Evolutionary conservation across 1,140 invertebrate genomes (phyloP), one percentile per base, ranked within the genome.

Genomic region (Scaptomyza hsui): DNA sequence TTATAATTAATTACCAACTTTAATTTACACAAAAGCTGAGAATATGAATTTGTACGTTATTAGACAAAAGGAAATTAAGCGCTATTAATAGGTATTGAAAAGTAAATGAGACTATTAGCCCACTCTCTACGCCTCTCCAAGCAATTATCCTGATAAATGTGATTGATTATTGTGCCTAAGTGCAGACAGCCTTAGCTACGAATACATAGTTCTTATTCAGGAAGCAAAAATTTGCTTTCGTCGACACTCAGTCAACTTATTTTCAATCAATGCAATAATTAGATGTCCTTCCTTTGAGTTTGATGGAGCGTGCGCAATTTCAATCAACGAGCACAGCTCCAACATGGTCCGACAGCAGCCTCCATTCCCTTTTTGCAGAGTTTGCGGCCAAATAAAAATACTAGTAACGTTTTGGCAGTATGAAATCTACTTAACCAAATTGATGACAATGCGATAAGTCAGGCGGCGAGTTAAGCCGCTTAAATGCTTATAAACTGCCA

Each of bases 401-500:
- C 35, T 13, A 26, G 6, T 18, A 42, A 62, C 37, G 39, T 39
- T 55, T 64, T 45, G 52, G 37, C 19, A 13, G 42, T 24, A 16
- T 24, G 57, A 73, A 82, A 74, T 82, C 78, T 78, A 82, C 78
- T 82, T 82, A 82, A 82, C 74, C 78, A 78, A 82, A 82, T 82
- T 82, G 79, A 82, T 82, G 79, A 82, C 75, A 83, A 82, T 78
- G 79, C 78, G 79, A 82, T 82, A 78, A 82, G 79, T 78, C 79
- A 82, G 75, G 53, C 75, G 64, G 79, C 79, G 75, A 82, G 74
- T 78, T 78, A 82, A 82, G 79, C 74, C 61, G 71, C 74, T 78
- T 75, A 78, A 82, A 82, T 78, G 79, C 75, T 82, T 82, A 82
- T 82, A 82, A 82, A 83, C 74, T 78, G 78, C 52, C 64, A 49